phyloP scores from a whole-genome alignment of 2,797 vertebrate genomes.

The Hipposideros larvatus region DNA sequence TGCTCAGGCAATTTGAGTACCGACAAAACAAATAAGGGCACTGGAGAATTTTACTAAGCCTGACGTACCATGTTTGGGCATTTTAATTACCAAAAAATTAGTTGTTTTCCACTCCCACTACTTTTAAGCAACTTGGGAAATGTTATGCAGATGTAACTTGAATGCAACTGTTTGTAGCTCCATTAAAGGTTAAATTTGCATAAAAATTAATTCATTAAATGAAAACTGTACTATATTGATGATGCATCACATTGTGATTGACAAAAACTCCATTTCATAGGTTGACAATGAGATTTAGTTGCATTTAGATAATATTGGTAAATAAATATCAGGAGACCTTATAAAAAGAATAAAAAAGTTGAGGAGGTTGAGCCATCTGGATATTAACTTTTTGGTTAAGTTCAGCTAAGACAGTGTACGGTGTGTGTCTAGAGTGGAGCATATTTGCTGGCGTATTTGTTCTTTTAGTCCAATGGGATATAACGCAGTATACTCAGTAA shows the following conservation, averaged over 20 bases:
- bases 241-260: conserved; percentile 40
- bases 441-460: not conserved
- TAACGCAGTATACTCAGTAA: not conserved
- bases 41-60: conserved; percentile 16
- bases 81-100: conserved; percentile 54
- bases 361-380: not conserved
- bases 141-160: conserved; percentile 44
- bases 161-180: conserved; percentile 31
- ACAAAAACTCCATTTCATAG: conserved; percentile 21
- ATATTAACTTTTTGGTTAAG: not conserved
- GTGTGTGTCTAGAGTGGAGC: not conserved
- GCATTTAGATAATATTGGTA: conserved; percentile 26
- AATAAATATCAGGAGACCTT: conserved; percentile 51
- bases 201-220: conserved; percentile 73
- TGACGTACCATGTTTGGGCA: not conserved
- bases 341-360: conserved; percentile 19
- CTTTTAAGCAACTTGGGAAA: conserved; percentile 67
- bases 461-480: not conserved
- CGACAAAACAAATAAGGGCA: not conserved
- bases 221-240: not conserved
- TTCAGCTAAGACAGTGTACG: not conserved
- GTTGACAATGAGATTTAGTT: not conserved
- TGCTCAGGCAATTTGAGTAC: not conserved
- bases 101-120: conserved; percentile 20
- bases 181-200: conserved; percentile 74